Evolutionary conservation across 2,113 vertebrate species (phyloP).

Genomic region (Prunella himalayana): DNA sequence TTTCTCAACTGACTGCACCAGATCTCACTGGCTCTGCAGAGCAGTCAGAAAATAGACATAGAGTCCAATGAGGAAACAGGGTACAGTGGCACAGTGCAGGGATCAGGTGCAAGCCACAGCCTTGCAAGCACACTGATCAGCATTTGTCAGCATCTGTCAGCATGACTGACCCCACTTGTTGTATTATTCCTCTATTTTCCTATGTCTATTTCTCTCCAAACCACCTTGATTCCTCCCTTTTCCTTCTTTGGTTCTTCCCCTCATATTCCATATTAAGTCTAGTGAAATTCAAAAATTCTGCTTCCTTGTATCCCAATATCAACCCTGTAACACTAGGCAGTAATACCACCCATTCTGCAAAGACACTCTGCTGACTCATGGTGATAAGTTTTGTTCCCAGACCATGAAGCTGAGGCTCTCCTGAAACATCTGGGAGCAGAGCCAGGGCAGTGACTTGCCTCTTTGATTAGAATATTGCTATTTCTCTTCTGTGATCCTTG

Average conservation of each 20-base stretch:
- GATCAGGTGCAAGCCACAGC: rapidly evolving
- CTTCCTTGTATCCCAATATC: neutral
- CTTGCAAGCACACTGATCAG: rapidly evolving
- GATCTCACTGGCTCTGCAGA: neutral
- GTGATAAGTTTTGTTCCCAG: neutral
- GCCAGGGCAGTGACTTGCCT: neutral
- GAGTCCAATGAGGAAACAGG: neutral
- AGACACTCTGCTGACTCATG: neutral
- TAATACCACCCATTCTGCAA: neutral
- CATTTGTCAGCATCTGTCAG: neutral
- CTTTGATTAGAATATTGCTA: neutral
- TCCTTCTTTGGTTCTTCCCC: neutral
- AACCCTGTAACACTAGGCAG: neutral
- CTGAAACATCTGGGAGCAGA: neutral
- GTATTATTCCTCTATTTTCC: neutral
- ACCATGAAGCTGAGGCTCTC: neutral
- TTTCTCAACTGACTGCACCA: neutral
- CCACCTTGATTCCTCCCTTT: neutral
- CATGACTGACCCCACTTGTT: neutral
- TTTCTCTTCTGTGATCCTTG: neutral
- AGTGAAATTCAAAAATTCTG: neutral
- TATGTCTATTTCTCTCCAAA: neutral
- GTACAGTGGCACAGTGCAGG: neutral
- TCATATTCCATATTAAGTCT: neutral
- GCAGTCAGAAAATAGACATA: neutral